Evolutionary conservation across 2,888 invertebrate species (phyloP).

Genomic region (Itoplectis maculator): DNA sequence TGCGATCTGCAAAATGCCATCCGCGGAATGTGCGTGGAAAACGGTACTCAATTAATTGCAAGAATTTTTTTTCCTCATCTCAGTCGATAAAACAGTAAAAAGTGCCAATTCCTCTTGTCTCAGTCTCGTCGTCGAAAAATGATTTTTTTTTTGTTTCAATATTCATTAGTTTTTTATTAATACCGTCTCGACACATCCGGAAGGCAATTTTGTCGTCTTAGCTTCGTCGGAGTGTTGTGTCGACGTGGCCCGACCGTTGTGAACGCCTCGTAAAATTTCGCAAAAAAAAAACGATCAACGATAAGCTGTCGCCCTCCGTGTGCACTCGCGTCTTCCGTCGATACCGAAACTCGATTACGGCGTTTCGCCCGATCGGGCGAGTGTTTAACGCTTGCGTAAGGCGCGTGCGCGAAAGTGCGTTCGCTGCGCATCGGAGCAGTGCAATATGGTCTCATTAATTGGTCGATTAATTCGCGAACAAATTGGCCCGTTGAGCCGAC

Average conservation of each 20-base stretch:
- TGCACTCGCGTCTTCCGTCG: not conserved
- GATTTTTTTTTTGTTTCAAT: not conserved
- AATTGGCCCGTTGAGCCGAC: conserved; percentile 66
- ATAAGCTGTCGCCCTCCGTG: not conserved
- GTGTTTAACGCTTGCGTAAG: conserved; percentile 48
- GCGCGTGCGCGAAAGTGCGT: conserved; percentile 69
- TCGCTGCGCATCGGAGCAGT: conserved; percentile 64
- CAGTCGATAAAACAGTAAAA: not conserved
- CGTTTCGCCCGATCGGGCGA: conserved; percentile 16
- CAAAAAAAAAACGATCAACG: not conserved
- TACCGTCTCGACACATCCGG: not conserved
- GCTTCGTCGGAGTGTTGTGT: not conserved
- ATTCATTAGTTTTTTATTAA: not conserved
- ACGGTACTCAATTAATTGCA: not conserved
- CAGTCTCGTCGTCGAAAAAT: not conserved
- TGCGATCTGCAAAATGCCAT: not conserved
- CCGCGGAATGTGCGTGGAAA: not conserved
- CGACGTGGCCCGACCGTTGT: not conserved
- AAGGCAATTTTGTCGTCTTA: no score
- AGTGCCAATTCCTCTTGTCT: not conserved
- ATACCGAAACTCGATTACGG: not conserved
- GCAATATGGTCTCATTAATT: conserved; percentile 68
- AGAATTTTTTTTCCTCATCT: not conserved
- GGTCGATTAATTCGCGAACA: conserved; percentile 67
- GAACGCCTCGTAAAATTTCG: conserved; percentile 3